Evolutionary conservation across 2,888 invertebrate species (phyloP).

Genomic region (Drymonia ruficornis): DNA sequence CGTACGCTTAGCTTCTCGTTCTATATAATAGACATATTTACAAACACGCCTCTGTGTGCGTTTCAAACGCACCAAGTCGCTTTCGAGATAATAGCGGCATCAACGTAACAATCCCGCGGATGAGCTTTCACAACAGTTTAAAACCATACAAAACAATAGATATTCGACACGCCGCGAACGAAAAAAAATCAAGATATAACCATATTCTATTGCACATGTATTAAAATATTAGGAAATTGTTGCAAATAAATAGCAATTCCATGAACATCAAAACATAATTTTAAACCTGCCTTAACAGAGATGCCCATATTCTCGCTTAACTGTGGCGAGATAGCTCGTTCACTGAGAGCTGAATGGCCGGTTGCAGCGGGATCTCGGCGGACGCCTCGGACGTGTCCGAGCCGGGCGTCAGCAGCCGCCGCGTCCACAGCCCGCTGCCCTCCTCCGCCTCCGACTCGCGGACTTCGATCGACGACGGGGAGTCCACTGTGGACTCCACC

Average conservation of each 20-base stretch:
- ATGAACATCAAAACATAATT: constrained; percentile 28
- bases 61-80: constrained; percentile 53
- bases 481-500: constrained; percentile 56
- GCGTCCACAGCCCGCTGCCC: constrained; percentile 52
- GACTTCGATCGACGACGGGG: constrained; percentile 58
- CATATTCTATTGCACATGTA: constrained; percentile 39
- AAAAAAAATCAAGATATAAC: constrained; percentile 28
- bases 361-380: constrained; percentile 73
- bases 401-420: constrained; percentile 64
- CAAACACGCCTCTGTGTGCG: constrained; percentile 45
- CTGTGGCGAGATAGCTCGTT: constrained; percentile 62
- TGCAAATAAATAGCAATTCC: constrained; percentile 39
- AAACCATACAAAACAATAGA: constrained; percentile 26
- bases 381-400: constrained; percentile 72
- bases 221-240: constrained; percentile 29
- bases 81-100: constrained; percentile 40
- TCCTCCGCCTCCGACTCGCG: constrained; percentile 61
- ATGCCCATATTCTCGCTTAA: constrained; percentile 34
- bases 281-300: constrained; percentile 17
- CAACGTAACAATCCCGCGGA: constrained; percentile 32
- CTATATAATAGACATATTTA: constrained; percentile 52
- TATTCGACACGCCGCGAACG: constrained; percentile 26
- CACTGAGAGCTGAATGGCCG: constrained; percentile 66
- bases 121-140: constrained; percentile 34
- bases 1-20: constrained; percentile 19